These are phyloP conservation scores for Drosophila jambulina DNA, from an alignment of 1,140 invertebrate species.

Conservation along the genomic window DNA sequence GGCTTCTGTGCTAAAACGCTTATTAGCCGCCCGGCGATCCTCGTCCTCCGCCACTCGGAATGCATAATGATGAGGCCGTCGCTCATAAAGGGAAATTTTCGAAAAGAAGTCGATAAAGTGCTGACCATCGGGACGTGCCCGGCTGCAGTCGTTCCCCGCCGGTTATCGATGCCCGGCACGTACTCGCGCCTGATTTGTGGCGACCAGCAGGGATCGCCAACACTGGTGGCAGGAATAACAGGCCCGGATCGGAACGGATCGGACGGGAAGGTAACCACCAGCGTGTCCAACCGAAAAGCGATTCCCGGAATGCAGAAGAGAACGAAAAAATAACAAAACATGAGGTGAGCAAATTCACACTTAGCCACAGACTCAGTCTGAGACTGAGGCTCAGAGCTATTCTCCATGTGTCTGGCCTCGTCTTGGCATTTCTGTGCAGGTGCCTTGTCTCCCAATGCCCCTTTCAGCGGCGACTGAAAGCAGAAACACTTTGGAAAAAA, in stretches of 20 bases:
- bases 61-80: constrained; percentile 57
- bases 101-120: constrained; percentile 54
- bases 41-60: constrained; percentile 42
- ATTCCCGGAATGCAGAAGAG: constrained; percentile 71
- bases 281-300: constrained; percentile 51
- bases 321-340: constrained; percentile 35
- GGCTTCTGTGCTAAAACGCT: constrained; percentile 60
- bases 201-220: constrained; percentile 45
- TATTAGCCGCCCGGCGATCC: constrained; percentile 65
- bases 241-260: constrained; percentile 11
- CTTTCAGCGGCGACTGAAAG: constrained; percentile 30
- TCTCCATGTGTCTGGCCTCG: constrained; percentile 2
- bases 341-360: constrained; percentile 79
- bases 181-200: constrained; percentile 51
- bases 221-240: constrained; percentile 47
- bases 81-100: constrained; percentile 76
- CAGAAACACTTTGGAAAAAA: constrained; percentile 72
- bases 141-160: constrained; percentile 27
- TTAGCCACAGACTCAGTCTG: constrained; percentile 34
- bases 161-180: constrained; percentile 54
- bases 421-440: constrained; percentile 32
- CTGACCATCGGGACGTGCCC: constrained; percentile 40
- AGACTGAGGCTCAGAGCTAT: constrained; percentile 4
- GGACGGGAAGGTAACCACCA: neutral
- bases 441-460: constrained; percentile 35